These are phyloP conservation scores for Natator depressus DNA, from an alignment of 2,113 vertebrate species.

Conservation along the genomic window DNA sequence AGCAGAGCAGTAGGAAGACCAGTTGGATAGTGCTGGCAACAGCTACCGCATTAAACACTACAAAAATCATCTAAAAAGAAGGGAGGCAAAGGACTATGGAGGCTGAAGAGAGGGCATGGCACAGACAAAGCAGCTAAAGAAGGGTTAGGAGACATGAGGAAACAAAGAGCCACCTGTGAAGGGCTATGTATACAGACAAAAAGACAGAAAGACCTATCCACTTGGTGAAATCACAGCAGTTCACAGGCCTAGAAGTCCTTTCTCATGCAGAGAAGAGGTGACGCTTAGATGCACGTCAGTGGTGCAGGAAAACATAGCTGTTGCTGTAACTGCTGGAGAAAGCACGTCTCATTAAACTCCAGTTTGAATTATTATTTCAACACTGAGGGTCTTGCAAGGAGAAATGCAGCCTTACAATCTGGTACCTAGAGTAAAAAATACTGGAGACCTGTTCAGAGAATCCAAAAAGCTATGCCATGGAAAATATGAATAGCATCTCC, in stretches of 20 bases:
- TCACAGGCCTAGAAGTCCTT: background rate
- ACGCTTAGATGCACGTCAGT: background rate
- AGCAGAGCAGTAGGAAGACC: fast-evolving
- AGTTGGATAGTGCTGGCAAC: background rate
- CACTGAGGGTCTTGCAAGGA: background rate
- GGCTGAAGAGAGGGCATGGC: background rate
- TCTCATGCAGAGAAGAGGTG: background rate
- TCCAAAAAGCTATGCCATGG: background rate
- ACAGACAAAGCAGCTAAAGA: background rate
- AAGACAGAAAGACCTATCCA: background rate
- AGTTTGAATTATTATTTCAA: background rate
- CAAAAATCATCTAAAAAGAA: background rate
- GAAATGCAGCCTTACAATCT: background rate
- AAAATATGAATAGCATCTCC: background rate
- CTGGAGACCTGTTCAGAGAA: background rate
- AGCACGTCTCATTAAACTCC: background rate
- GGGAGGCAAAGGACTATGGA: background rate
- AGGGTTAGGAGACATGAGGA: background rate
- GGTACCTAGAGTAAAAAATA: background rate
- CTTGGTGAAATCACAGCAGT: background rate
- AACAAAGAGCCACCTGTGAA: fast-evolving
- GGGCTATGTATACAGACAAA: background rate
- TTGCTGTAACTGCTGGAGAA: background rate
- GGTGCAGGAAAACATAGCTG: background rate
- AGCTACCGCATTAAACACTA: background rate